Evolutionary conservation across 1,140 invertebrate species (phyloP), one percentile per base, ranked within the genome.

Genomic region (Eupeodes corollae): DNA sequence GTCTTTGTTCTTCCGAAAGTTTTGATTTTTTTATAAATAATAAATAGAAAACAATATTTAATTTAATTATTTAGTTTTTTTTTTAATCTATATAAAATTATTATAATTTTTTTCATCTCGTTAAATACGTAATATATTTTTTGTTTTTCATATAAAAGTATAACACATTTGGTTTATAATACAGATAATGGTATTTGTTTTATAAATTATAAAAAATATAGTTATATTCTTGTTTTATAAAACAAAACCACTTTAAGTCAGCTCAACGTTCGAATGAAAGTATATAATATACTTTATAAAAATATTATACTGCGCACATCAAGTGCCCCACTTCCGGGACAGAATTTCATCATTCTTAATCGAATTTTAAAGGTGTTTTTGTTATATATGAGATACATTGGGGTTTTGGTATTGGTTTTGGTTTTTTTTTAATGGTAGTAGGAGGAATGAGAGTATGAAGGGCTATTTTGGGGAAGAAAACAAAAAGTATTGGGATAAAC

Each of bases 111-210:
- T 26, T 26, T 26, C 21, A 26, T 26, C 21, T 26, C 21, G 21
- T 26, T 26, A 26, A 26, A 46, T 16, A 13, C 16, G 19, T 46
- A 62, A 56, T 62, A 62, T 62, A 59, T 62, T 58, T 56, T 48
- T n/a, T n/a, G n/a, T n/a, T n/a, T n/a, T n/a, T n/a, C n/a, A n/a
- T n/a, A 58, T 56, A 62, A 51, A 59, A 63, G 50, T 40, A 40
- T 63, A 63, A 63, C 58, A 63, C 60, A 63, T 63, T 63, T 63
- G 60, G 60, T 58, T 63, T 63, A 53, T 56, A 41, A 33, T 42
- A 47, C 32, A 41, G 58, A 58, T 26, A 52, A 51, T 55, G 50
- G 18, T 53, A 55, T 51, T 52, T 50, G 49, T 39, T 49, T 38
- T 32, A 21, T 44, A 34, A 32, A 35, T 14, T 18, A n/a, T 6